phyloP scores from a whole-genome alignment of 2,888 invertebrate genomes.

The Penaeus monodon region DNA sequence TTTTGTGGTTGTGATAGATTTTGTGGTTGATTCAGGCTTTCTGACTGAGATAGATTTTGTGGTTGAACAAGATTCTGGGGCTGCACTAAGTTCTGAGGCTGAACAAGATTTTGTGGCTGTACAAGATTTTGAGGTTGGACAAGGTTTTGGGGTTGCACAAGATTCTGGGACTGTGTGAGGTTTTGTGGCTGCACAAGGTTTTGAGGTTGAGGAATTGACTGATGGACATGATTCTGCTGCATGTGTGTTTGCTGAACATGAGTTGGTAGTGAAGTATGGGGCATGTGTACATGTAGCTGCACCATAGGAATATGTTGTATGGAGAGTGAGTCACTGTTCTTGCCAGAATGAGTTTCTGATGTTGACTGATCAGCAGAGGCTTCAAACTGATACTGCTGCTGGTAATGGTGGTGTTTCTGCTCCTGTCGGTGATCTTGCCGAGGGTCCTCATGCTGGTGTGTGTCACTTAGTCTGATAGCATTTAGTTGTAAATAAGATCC shows the following conservation, averaged over 20 bases:
- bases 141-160: slow-evolving; percentile 44
- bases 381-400: slow-evolving; percentile 11
- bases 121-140: slow-evolving; percentile 46
- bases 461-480: no score
- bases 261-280: slow-evolving; percentile 22
- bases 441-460: slow-evolving; percentile 3
- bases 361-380: not conserved
- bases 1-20: slow-evolving; percentile 43
- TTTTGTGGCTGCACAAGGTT: slow-evolving; percentile 22
- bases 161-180: slow-evolving; percentile 2
- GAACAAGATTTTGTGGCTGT: slow-evolving; percentile 27
- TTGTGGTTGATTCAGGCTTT: slow-evolving; percentile 43
- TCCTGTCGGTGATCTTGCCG: slow-evolving; percentile 9
- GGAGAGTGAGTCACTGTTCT: slow-evolving; percentile 15
- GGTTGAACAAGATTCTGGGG: slow-evolving; percentile 31
- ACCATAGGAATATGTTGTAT: slow-evolving; percentile 40
- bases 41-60: slow-evolving; percentile 27
- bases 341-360: slow-evolving; percentile 14
- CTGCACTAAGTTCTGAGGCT: slow-evolving; percentile 39
- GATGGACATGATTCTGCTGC: slow-evolving; percentile 22
- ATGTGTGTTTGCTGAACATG: slow-evolving; percentile 31
- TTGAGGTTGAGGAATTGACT: slow-evolving; percentile 7
- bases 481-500: no score
- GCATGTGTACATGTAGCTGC: slow-evolving; percentile 46
- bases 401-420: slow-evolving; percentile 19